Base-by-base conservation (phyloP, 35 echinoderm and acorn worm species). In the Stichopus chloronotus region DNA sequence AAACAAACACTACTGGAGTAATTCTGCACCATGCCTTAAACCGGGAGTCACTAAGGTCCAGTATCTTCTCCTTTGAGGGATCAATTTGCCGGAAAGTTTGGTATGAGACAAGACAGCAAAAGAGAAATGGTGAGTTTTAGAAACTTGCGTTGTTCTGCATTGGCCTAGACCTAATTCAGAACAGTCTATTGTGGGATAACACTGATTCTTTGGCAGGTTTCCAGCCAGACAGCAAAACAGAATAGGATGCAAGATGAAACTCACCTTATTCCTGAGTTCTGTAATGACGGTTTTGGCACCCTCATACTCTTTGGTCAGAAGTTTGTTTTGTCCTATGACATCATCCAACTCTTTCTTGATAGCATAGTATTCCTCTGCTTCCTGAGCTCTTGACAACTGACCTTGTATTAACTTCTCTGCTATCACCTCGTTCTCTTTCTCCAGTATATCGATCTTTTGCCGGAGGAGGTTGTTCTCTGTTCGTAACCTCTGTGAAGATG, bases 371-470 rank as follows among this genome's bases (percentile, higher is more conserved):
- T 99, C 97, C 90, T 99, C 97, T 4, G 95, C 97, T 76, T 99
- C 95, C 65, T 93, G 92, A 58, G 97, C 97, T 53, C 95, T 68
- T 17, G 76, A 81, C 4, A 99, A 60, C 56, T 99, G 97, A 78
- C 95, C 97, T 81, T 99, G 97, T 65, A 99, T 99, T 54, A 99
- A 88, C 56, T 92, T 96, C 76, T 99, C 97, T 61, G 97, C 97
- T 7, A 99, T 76, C 17, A 71, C 90, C 78, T 95, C 93, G 52
- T 95, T 99, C 84, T 99, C 97, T 88, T 99, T 96, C 65, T 99
- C 97, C 4, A 96, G 81, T 52, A 91, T 74, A 57, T 99, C 93
- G 9, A 99, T 96, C 43, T 95, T 86, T 60, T 94, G 95, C 19
- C 92, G 85, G 2, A 99, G 93, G 0, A 99, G 93, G 7, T 95